A percentile compares a stretch with the other conserved stretches of the same genome.
phyloP scores from a whole-genome alignment of 2,888 invertebrate genomes.

The Drosophila diplacantha region DNA sequence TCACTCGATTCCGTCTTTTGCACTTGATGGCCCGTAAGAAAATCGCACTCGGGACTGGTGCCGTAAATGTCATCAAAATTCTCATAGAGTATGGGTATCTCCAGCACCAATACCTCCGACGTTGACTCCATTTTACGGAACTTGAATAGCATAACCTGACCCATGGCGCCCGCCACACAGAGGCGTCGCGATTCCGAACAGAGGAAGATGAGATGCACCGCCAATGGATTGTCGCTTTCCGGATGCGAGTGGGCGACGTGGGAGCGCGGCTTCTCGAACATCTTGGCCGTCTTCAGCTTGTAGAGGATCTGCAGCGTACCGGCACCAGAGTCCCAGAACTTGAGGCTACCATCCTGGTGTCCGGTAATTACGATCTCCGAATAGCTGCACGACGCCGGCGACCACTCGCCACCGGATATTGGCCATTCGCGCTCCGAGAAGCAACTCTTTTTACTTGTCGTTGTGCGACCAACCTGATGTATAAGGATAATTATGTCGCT shows the following conservation, averaged over 20 bases:
- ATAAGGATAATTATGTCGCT: neutral
- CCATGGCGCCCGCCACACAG: constrained; percentile 93
- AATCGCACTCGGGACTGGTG: constrained; percentile 89
- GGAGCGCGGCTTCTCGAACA: constrained; percentile 79
- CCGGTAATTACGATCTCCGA: constrained; percentile 99
- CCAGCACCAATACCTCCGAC: constrained; percentile 88
- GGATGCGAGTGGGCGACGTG: constrained; percentile 79
- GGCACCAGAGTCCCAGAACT: constrained; percentile 99
- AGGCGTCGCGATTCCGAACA: constrained; percentile 95
- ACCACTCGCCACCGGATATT: constrained; percentile 97
- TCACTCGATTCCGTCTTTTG: constrained; percentile 77
- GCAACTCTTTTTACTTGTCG: constrained; percentile 86
- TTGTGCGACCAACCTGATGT: constrained; percentile 83
- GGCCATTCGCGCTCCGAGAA: constrained; percentile 98
- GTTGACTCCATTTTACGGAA: constrained; percentile 94
- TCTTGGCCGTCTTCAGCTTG: constrained; percentile 97
- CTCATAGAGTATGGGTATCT: constrained; percentile 92
- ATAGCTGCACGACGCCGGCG: constrained; percentile 96
- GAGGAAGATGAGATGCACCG: constrained; percentile 91
- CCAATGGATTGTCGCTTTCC: constrained; percentile 90
- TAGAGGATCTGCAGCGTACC: constrained; percentile 97
- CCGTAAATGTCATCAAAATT: constrained; percentile 87
- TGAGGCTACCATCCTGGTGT: constrained; percentile 98
- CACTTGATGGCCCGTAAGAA: constrained; percentile 79
- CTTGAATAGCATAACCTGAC: constrained; percentile 96